A percentile compares a stretch with the other conserved stretches of the same genome.
These are phyloP conservation scores for Chaetogeoica ovagalla DNA, from an alignment of 2,888 invertebrate genomes.

Conservation along the genomic window DNA sequence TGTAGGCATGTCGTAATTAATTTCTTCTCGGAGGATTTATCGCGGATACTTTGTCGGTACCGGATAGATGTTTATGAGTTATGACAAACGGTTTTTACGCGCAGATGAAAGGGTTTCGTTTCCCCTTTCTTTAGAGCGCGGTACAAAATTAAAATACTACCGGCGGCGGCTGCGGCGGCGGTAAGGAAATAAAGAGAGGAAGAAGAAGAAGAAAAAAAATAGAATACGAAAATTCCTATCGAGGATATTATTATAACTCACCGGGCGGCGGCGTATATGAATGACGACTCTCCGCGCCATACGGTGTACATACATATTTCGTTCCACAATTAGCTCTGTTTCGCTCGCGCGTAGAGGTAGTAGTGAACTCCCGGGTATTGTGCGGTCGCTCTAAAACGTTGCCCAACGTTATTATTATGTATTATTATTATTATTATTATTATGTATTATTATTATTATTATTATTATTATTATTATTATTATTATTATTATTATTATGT, in stretches of 20 bases:
- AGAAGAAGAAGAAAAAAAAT: not conserved
- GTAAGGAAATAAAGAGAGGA: conserved; percentile 24
- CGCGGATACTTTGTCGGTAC: conserved; percentile 41
- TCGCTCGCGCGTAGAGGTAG: not conserved
- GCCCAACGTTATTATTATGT: conserved; percentile 21
- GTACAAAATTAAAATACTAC: conserved; percentile 45
- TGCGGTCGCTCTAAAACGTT: conserved; percentile 27
- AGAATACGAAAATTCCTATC: conserved; percentile 31
- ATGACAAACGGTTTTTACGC: conserved; percentile 51
- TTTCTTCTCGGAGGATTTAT: conserved; percentile 46
- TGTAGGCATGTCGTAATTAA: conserved; percentile 48
- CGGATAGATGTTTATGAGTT: conserved; percentile 48
- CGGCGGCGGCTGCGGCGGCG: conserved; percentile 8
- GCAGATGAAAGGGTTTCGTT: conserved; percentile 52
- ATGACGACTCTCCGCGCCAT: conserved; percentile 19
- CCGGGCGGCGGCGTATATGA: conserved; percentile 31
- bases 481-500: not conserved
- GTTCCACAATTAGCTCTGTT: conserved; percentile 51
- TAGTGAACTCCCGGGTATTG: not conserved
- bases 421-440: not conserved
- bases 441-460: too few relatives aligned
- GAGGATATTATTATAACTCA: conserved; percentile 51
- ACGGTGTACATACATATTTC: conserved; percentile 28
- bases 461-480: not conserved
- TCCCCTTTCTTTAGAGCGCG: conserved; percentile 25